Conservation (phyloP, 2,888 invertebrate species). For the Xestia sexstrigata region DNA sequence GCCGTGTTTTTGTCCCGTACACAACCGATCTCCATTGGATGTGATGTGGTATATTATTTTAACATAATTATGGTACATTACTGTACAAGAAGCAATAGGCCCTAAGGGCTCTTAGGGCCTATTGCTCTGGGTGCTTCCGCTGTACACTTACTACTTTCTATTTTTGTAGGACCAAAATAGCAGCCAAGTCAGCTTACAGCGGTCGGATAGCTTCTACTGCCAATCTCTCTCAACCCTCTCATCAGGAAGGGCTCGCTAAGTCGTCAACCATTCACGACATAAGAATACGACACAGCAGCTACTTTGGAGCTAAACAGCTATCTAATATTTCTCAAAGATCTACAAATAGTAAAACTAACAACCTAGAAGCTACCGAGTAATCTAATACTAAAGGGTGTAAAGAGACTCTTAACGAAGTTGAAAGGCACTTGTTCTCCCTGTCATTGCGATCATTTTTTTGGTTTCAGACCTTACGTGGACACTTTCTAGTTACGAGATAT, state of each 20-base stretch:
- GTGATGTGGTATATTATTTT: constrained; percentile 76
- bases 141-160: not conserved
- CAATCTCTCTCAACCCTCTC: not conserved
- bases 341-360: too few relatives aligned
- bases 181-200: constrained; percentile 47
- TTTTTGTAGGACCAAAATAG: constrained; percentile 69
- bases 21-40: constrained; percentile 83
- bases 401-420: too few relatives aligned
- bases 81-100: too few relatives aligned
- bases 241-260: constrained; percentile 59
- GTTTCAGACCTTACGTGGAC: too few relatives aligned
- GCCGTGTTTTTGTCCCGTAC: constrained; percentile 81
- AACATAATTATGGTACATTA: not conserved
- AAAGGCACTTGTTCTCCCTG: too few relatives aligned
- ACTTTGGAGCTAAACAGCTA: not conserved
- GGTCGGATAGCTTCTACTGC: not conserved
- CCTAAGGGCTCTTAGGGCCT: too few relatives aligned
- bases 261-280: constrained; percentile 73
- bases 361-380: not conserved
- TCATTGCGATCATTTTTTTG: too few relatives aligned
- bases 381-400: not conserved
- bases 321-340: too few relatives aligned
- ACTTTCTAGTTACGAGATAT: too few relatives aligned
- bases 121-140: not conserved
- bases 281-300: constrained; percentile 74